These are phyloP conservation scores for Glomeris marginata DNA, from an alignment of 2,888 invertebrate species.

Conservation along the genomic window DNA sequence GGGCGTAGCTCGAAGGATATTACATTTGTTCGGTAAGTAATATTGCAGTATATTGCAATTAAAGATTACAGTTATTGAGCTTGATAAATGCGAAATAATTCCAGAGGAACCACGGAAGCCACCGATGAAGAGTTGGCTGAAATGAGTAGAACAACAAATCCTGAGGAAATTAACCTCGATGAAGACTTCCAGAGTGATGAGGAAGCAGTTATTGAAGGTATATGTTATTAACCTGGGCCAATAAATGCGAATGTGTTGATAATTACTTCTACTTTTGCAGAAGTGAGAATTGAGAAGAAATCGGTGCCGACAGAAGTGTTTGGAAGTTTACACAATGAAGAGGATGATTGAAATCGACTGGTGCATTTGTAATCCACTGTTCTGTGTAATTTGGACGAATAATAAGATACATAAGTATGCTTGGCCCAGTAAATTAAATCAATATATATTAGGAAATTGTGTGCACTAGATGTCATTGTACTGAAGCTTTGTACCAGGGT, in stretches of 20 bases:
- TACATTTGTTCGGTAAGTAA: constrained; percentile 42
- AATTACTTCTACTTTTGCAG: constrained; percentile 20
- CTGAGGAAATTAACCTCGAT: constrained; percentile 31
- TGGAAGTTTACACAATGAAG: constrained; percentile 50
- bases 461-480: no score
- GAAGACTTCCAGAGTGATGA: constrained; percentile 26
- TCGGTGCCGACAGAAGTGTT: constrained; percentile 80
- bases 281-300: constrained; percentile 54
- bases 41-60: neutral
- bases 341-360: constrained; percentile 19
- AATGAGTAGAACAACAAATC: constrained; percentile 23
- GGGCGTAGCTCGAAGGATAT: constrained; percentile 15
- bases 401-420: no score
- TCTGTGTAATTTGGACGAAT: no score
- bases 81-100: constrained; percentile 26
- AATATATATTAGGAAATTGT: no score
- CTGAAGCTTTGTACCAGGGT: no score
- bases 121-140: constrained; percentile 19
- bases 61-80: neutral
- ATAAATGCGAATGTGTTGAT: constrained; percentile 12
- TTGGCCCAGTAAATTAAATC: no score
- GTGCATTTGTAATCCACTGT: neutral
- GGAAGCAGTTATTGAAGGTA: constrained; percentile 28
- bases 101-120: constrained; percentile 33
- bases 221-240: constrained; percentile 19